These are phyloP conservation scores for Calidris pugnax DNA, from an alignment of 2,113 vertebrate species.

Conservation along the genomic window DNA sequence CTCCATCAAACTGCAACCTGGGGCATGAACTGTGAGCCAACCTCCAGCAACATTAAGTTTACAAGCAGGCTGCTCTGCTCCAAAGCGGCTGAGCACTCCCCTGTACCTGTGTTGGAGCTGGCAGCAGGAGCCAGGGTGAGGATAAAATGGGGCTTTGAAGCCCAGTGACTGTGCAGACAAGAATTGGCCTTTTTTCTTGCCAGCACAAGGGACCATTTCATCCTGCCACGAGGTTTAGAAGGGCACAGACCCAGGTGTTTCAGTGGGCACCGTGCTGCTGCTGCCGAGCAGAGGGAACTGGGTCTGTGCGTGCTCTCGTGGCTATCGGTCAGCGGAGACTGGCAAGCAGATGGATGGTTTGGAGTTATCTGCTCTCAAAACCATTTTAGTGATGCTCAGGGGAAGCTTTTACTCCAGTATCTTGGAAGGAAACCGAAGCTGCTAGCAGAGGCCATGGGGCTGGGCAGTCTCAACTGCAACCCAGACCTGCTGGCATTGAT, in stretches of 20 bases:
- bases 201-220: neutral
- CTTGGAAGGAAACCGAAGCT: neutral
- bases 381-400: accelerated
- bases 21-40: constrained; percentile 22
- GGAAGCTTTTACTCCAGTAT: neutral
- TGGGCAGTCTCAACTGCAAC: neutral
- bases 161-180: neutral
- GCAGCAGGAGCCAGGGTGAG: neutral
- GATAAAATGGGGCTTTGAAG: neutral
- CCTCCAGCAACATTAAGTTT: neutral
- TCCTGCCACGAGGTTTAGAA: neutral
- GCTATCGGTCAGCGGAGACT: neutral
- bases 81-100: neutral
- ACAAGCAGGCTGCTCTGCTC: neutral
- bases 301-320: accelerated
- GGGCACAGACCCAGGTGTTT: neutral
- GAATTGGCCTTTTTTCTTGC: neutral
- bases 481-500: neutral
- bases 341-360: neutral
- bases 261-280: accelerated
- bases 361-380: neutral
- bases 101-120: neutral
- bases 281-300: neutral
- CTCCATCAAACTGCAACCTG: constrained; percentile 8
- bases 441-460: neutral